These are phyloP conservation scores for Lasioglossum oenotherae DNA, from an alignment of 2,888 invertebrate species.

Conservation along the genomic window DNA sequence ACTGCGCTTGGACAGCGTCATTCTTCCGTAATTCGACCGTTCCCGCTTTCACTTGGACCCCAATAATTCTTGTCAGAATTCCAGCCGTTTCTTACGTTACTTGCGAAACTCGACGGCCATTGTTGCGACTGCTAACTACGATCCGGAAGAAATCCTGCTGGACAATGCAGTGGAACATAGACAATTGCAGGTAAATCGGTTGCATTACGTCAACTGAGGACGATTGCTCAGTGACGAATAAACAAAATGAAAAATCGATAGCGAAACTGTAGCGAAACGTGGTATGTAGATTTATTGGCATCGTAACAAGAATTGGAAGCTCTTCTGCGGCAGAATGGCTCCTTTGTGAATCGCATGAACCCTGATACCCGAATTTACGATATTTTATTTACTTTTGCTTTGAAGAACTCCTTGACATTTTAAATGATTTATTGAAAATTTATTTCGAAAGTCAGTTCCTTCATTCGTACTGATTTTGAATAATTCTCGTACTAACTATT, in stretches of 20 bases:
- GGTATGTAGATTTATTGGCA: not conserved
- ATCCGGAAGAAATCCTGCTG: not conserved
- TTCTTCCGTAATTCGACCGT: not conserved
- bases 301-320: not conserved
- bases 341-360: not conserved
- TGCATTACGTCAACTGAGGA: not conserved
- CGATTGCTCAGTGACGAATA: not conserved
- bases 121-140: not conserved
- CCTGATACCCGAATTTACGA: not conserved
- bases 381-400: too few species aligned
- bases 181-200: not conserved
- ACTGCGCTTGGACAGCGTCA: slow-evolving; percentile 1
- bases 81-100: not conserved
- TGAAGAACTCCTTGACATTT: too few species aligned
- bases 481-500: too few species aligned
- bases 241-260: not conserved
- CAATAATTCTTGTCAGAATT: slow-evolving; percentile 12
- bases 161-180: not conserved
- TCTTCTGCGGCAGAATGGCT: not conserved
- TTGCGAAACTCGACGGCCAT: not conserved
- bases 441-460: too few species aligned
- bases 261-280: not conserved
- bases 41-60: not conserved
- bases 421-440: too few species aligned
- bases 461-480: too few species aligned